phyloP scores from a whole-genome alignment of 92 coral and sea anemone species.

The Phymanthus crucifer region DNA sequence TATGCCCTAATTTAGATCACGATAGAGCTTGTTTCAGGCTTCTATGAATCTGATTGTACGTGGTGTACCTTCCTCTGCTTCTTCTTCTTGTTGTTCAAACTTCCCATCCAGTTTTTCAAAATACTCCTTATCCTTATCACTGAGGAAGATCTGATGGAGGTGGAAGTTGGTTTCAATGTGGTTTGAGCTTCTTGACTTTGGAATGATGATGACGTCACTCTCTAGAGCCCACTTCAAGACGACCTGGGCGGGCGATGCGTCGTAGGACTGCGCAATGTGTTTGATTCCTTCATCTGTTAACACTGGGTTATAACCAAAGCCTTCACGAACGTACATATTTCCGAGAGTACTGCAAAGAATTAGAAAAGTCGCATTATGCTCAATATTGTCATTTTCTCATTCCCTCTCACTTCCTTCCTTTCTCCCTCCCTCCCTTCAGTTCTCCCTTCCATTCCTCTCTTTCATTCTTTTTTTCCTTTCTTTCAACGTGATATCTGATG shows the following conservation, averaged over 20 bases:
- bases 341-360: conserved; percentile 87
- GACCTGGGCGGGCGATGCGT: conserved; percentile 79
- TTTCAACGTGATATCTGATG: neutral
- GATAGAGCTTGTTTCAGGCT: neutral
- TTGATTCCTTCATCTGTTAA: conserved; percentile 61
- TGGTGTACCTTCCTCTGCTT: neutral
- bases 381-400: too few species aligned
- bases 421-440: neutral
- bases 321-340: conserved; percentile 71
- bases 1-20: neutral
- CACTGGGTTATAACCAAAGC: conserved; percentile 80
- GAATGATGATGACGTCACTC: conserved; percentile 70
- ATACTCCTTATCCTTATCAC: conserved; percentile 48
- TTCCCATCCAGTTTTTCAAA: conserved; percentile 75
- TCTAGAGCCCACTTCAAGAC: conserved; percentile 92
- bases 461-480: too few species aligned
- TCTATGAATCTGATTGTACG: neutral
- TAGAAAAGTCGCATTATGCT: too few species aligned
- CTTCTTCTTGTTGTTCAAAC: too few species aligned
- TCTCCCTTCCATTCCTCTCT: neutral
- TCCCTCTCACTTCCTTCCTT: too few species aligned
- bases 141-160: conserved; percentile 67
- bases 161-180: conserved; percentile 91
- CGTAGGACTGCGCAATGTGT: conserved; percentile 70
- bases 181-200: conserved; percentile 83